Base-by-base conservation (phyloP, 2,797 vertebrate species). In the Molossus molossus region DNA sequence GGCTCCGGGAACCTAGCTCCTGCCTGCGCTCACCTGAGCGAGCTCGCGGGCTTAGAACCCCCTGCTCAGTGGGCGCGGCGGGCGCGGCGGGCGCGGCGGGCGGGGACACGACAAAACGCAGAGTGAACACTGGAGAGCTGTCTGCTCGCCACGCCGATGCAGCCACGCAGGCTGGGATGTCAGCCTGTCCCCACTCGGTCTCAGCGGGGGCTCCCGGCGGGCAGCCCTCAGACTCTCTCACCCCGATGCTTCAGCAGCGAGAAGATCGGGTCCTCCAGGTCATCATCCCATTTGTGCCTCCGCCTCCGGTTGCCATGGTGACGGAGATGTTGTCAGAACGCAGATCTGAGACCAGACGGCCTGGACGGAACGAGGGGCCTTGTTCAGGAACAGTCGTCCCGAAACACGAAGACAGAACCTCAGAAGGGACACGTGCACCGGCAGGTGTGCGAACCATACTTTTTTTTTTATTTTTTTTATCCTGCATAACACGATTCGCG, bases 71-170 rank as follows among this genome's bases (percentile, higher is more conserved):
- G 13, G 82, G 65, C 9, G 27, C 12, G 33, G 33, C 33, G 33
- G 33, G 65, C 9, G 27, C 12, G 33, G 33, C 33, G 33, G 33
- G 33, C 9, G 9, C 45, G 11, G 75, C 1, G 21, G 55, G 25
- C 58, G 4, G 55, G 21, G 40, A 45, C 40, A 1, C 1, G 3
- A 9, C 77, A 69, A 7, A 18, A 2, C 15, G 9, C 2, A 15
- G 3, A 20, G 9, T 6, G 6, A 14, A n/a, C 18, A 18, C 7
- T 5, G 11, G 5, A 25, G 17, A 3, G 23, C 73, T 0, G 9
- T 13, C 33, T 6, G 0, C 20, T 0, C 1, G 58, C 72, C 7
- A 29, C 0, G 45, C 6, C 0, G 9, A 37, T 3, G 11, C 23
- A 4, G 37, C 3, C 5, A 0, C 4, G 0, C 4, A 0, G 15